These are phyloP conservation scores for Dromococcyx pavoninus DNA, from an alignment of 2,797 vertebrate species.

Conservation along the genomic window DNA sequence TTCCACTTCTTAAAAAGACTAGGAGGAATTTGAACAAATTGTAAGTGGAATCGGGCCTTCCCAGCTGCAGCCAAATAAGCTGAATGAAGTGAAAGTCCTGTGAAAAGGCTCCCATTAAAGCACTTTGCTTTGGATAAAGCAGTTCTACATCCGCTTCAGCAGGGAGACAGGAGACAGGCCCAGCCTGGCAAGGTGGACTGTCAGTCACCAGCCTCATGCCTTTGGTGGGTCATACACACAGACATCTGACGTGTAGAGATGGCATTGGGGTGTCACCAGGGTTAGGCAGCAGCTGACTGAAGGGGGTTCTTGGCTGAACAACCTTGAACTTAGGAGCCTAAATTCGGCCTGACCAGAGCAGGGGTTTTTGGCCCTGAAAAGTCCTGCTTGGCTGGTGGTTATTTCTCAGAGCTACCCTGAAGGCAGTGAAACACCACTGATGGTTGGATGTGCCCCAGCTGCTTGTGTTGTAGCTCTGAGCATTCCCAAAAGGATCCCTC, in stretches of 20 bases:
- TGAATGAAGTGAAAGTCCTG: neutral
- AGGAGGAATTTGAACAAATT: neutral
- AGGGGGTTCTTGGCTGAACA: neutral
- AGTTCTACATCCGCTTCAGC: neutral
- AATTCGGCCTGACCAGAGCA: neutral
- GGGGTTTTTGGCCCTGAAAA: neutral
- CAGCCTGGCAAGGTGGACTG: accelerated
- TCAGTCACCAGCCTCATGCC: accelerated
- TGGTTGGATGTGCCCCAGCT: neutral
- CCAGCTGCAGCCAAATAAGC: neutral
- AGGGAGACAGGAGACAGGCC: neutral
- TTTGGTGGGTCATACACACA: accelerated
- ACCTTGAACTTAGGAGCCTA: accelerated
- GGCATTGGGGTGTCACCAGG: neutral
- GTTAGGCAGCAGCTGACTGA: neutral
- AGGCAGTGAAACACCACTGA: neutral
- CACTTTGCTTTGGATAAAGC: neutral
- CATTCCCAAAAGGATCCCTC: neutral
- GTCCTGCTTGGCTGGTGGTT: neutral
- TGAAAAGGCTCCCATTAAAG: neutral
- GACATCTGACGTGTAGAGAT: accelerated
- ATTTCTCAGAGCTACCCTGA: neutral
- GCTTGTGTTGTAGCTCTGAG: neutral
- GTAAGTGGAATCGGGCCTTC: neutral
- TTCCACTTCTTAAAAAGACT: neutral